Percentiles rank a stretch among this genome's conserved stretches.
Evolutionary conservation across 2,888 invertebrate genomes (phyloP).

Genomic region (Phymatocera aterrima): DNA sequence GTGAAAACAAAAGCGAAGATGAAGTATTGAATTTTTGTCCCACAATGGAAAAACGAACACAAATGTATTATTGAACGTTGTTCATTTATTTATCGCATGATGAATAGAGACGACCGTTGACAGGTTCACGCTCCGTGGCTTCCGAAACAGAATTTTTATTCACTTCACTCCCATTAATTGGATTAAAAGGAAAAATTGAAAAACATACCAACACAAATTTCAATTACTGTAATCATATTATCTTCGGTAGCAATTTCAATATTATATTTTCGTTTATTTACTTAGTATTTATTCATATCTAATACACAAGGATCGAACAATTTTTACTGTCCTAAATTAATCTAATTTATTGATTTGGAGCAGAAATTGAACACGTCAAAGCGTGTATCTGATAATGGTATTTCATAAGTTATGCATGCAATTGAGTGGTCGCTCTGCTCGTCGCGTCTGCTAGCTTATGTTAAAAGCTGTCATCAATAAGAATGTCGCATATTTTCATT

Average conservation of each 20-base stretch:
- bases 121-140: constrained; percentile 48
- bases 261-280: neutral
- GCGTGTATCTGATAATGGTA: neutral
- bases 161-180: neutral
- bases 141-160: constrained; percentile 45
- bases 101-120: constrained; percentile 16
- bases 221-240: neutral
- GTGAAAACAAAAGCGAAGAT: constrained; percentile 18
- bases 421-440: too few relatives aligned
- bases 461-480: neutral
- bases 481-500: neutral
- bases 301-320: too few relatives aligned
- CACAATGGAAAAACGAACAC: constrained; percentile 50
- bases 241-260: neutral
- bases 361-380: neutral
- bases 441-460: too few relatives aligned
- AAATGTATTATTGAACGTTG: constrained; percentile 25
- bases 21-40: constrained; percentile 36
- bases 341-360: neutral
- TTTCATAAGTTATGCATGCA: neutral
- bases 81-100: constrained; percentile 38
- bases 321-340: too few relatives aligned
- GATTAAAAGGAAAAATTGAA: neutral
- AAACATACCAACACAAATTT: neutral
- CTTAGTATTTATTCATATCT: neutral